Conservation (phyloP, 2,888 invertebrate species). For the Meteorus colon region DNA sequence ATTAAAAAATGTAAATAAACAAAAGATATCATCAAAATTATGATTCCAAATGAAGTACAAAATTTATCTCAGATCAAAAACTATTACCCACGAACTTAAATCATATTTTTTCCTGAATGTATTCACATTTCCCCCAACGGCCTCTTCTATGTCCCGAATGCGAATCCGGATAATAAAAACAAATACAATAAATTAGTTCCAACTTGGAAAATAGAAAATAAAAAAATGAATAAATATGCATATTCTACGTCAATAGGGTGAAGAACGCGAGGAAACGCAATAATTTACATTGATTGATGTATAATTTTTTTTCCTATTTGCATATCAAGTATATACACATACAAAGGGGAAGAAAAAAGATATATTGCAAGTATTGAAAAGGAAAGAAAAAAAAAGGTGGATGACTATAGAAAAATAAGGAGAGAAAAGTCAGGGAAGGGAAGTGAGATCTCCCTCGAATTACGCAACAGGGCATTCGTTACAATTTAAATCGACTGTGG, state of each 20-base stretch:
- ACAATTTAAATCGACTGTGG: slow-evolving; percentile 50
- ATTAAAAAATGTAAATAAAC: too few relatives aligned
- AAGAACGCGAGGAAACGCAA: neutral
- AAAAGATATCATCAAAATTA: too few relatives aligned
- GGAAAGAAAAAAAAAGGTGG: neutral
- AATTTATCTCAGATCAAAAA: too few relatives aligned
- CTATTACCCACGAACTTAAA: too few relatives aligned
- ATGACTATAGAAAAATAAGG: slow-evolving; percentile 1
- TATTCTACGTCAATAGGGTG: slow-evolving; percentile 1
- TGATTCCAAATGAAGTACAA: too few relatives aligned
- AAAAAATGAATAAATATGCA: neutral
- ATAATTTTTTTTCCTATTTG: slow-evolving; percentile 5
- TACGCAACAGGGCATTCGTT: slow-evolving; percentile 48
- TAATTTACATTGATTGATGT: slow-evolving; percentile 4
- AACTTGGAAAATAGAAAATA: neutral
- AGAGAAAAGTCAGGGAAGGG: neutral
- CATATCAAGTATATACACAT: neutral
- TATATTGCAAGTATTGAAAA: slow-evolving; percentile 7
- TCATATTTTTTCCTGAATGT: too few relatives aligned
- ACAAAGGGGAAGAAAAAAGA: neutral
- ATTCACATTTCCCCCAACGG: neutral
- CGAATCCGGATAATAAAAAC: neutral
- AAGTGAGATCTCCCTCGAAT: slow-evolving; percentile 38
- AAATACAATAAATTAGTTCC: neutral
- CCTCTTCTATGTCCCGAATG: neutral